These are phyloP conservation scores for Chaetorhynchus papuensis DNA, from an alignment of 2,113 vertebrate species.

Conservation along the genomic window DNA sequence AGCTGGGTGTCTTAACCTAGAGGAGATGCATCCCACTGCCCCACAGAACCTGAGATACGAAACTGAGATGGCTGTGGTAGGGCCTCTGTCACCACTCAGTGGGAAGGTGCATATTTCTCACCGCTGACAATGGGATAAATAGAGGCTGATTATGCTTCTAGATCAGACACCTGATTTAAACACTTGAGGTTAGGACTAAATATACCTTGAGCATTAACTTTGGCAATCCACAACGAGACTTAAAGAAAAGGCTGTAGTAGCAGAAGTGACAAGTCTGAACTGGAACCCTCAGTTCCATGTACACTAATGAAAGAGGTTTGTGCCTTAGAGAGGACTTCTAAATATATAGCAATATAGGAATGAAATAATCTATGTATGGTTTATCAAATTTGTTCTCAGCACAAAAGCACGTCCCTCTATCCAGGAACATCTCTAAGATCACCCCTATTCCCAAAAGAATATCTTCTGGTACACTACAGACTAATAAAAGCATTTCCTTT, in stretches of 20 bases:
- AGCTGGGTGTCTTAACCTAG: background rate
- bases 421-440: background rate
- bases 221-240: background rate
- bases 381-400: background rate
- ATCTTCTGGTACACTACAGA: background rate
- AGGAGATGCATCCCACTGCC: background rate
- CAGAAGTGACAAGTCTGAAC: background rate
- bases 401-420: background rate
- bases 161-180: background rate
- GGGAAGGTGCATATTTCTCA: background rate
- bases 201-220: background rate
- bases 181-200: background rate
- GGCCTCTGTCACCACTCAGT: background rate
- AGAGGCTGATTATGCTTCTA: background rate
- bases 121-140: background rate
- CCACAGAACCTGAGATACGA: background rate
- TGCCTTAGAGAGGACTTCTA: background rate
- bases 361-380: background rate
- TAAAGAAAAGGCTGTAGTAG: background rate
- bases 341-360: background rate
- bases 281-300: background rate
- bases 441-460: background rate
- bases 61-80: background rate
- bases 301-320: background rate
- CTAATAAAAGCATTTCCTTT: background rate